These are phyloP conservation scores for Tuberolachnus salignus DNA, from an alignment of 2,888 invertebrate genomes.

Conservation along the genomic window DNA sequence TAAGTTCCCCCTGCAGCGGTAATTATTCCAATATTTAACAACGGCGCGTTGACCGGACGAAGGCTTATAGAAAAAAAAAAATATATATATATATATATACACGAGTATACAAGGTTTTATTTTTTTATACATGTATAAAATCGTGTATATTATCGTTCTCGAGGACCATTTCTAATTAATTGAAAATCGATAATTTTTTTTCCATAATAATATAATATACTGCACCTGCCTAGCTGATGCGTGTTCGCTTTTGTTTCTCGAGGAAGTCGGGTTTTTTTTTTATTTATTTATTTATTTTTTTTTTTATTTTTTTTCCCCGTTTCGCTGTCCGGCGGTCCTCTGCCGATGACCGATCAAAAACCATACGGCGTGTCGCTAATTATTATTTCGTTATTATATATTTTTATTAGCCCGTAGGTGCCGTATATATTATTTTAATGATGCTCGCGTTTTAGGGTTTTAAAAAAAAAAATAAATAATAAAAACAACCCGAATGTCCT, in stretches of 20 bases:
- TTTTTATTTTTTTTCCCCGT: neutral
- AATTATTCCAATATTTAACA: conserved; percentile 38
- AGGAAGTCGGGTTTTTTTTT: conserved; percentile 25
- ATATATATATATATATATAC: conserved; percentile 3
- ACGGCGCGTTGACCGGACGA: conserved; percentile 48
- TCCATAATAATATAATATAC: neutral
- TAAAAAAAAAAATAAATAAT: neutral
- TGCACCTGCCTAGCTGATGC: neutral
- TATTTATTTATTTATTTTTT: too few species aligned
- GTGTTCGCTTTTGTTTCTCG: conserved; percentile 30
- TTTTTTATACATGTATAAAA: neutral
- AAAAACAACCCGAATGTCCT: neutral
- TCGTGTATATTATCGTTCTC: neutral
- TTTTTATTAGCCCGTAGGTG: neutral
- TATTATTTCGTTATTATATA: neutral
- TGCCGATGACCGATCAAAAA: conserved; percentile 38
- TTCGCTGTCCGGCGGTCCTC: neutral
- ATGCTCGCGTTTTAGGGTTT: too few species aligned
- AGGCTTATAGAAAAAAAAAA: neutral
- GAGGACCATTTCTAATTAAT: conserved; percentile 20
- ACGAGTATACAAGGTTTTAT: too few species aligned
- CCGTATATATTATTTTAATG: too few species aligned
- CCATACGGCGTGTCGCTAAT: conserved; percentile 24
- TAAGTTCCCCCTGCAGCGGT: conserved; percentile 5
- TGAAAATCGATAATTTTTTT: conserved; percentile 24